phyloP scores from a whole-genome alignment of 2,888 invertebrate genomes.

The Nomada lathburiana region DNA sequence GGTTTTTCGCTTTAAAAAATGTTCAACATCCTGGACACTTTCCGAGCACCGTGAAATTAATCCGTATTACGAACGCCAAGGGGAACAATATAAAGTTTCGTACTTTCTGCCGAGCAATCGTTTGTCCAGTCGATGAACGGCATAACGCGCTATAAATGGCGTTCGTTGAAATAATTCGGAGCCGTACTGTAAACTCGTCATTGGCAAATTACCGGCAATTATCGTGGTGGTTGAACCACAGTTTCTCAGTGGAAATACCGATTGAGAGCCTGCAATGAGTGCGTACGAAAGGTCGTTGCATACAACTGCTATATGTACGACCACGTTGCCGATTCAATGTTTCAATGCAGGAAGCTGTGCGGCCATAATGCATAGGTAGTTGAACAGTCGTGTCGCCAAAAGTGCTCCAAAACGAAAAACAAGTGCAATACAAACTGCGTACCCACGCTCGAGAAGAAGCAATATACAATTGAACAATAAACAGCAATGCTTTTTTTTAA shows the following conservation, averaged over 20 bases:
- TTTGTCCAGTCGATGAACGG: slow-evolving; percentile 25
- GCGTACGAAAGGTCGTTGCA: slow-evolving; percentile 12
- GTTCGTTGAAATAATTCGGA: slow-evolving; percentile 55
- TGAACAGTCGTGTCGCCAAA: no score
- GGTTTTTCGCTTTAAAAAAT: slow-evolving; percentile 22
- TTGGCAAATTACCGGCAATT: slow-evolving; percentile 61
- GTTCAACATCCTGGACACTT: slow-evolving; percentile 4
- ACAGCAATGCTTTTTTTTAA: no score
- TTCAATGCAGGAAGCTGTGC: background rate
- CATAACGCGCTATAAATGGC: slow-evolving; percentile 28
- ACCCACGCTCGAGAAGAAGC: no score
- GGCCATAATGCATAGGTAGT: no score
- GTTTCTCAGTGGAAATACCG: slow-evolving; percentile 19
- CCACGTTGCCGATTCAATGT: background rate
- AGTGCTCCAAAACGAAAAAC: no score
- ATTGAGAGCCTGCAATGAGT: slow-evolving; percentile 8
- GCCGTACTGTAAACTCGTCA: slow-evolving; percentile 43
- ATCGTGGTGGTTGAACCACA: slow-evolving; percentile 33
- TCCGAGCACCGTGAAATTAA: slow-evolving; percentile 30
- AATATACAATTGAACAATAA: no score
- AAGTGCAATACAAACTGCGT: no score
- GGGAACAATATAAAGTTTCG: slow-evolving; percentile 26
- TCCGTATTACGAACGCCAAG: slow-evolving; percentile 27
- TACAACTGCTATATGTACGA: slow-evolving; percentile 8
- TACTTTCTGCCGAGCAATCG: slow-evolving; percentile 32